phyloP scores from a whole-genome alignment of 2,888 invertebrate genomes.

The Deroplatys truncata region DNA sequence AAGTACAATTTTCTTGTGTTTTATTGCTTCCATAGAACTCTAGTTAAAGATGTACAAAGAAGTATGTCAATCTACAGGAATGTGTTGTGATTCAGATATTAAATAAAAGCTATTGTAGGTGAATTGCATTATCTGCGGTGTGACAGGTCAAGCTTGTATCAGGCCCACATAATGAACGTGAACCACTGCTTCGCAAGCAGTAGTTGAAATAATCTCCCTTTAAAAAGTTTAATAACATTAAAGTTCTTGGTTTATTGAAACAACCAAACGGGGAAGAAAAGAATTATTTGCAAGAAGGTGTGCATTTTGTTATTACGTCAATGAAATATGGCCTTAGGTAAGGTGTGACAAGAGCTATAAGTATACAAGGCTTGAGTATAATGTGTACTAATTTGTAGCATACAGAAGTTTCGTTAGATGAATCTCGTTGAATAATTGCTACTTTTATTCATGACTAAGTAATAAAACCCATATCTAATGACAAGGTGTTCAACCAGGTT shows the following conservation, averaged over 20 bases:
- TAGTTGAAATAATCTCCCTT: background rate
- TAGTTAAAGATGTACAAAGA: background rate
- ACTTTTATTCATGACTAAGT: background rate
- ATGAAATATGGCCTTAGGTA: slow-evolving; percentile 10
- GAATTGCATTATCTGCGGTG: background rate
- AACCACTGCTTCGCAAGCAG: background rate
- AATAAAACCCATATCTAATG: background rate
- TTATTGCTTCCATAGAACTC: background rate
- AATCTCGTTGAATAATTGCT: background rate
- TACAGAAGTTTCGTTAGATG: background rate
- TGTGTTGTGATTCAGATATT: background rate
- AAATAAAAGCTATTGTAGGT: background rate
- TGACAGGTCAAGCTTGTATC: background rate
- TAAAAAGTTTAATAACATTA: background rate
- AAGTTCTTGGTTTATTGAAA: background rate
- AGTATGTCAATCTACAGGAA: background rate
- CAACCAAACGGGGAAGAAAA: background rate
- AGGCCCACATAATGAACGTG: background rate
- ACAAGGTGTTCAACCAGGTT: background rate
- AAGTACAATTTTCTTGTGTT: slow-evolving; percentile 1
- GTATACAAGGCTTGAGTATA: background rate
- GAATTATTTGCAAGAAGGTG: background rate
- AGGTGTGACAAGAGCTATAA: background rate
- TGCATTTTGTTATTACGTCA: background rate
- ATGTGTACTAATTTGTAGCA: background rate